These are phyloP conservation scores for Leptinotarsa rubiginosa DNA, from an alignment of 2,888 invertebrate genomes.

Conservation along the genomic window DNA sequence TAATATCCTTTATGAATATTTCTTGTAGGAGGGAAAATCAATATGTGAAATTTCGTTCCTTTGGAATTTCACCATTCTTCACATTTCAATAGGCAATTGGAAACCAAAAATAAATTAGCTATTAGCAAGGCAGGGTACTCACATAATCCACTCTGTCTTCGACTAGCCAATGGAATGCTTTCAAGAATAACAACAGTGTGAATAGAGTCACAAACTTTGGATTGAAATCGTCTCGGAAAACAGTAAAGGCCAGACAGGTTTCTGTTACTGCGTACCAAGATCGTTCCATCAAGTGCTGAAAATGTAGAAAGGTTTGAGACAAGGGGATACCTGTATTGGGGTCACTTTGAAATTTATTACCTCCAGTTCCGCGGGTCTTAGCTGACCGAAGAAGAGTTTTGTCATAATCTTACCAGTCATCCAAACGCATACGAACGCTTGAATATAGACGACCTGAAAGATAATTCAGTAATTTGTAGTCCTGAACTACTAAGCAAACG, in stretches of 20 bases:
- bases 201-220: constrained; percentile 98
- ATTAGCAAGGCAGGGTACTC: constrained; percentile 67
- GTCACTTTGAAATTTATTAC: background rate
- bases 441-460: constrained; percentile 94
- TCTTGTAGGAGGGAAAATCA: no score
- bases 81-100: no score
- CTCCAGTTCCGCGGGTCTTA: constrained; percentile 73
- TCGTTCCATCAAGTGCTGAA: constrained; percentile 94
- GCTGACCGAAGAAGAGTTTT: constrained; percentile 93
- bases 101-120: no score
- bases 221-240: constrained; percentile 98
- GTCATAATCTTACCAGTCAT: constrained; percentile 92
- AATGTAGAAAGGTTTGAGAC: constrained; percentile 8
- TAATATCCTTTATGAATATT: no score
- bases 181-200: constrained; percentile 93
- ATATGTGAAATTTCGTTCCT: no score
- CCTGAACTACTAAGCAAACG: background rate
- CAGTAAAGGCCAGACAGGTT: constrained; percentile 98
- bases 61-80: no score
- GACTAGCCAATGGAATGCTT: constrained; percentile 99
- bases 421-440: constrained; percentile 94
- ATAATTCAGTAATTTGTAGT: constrained; percentile 9
- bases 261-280: constrained; percentile 99
- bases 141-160: constrained; percentile 99
- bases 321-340: background rate